phyloP scores from a whole-genome alignment of 1,140 invertebrate genomes.

The Lamellibrachia luymesi region DNA sequence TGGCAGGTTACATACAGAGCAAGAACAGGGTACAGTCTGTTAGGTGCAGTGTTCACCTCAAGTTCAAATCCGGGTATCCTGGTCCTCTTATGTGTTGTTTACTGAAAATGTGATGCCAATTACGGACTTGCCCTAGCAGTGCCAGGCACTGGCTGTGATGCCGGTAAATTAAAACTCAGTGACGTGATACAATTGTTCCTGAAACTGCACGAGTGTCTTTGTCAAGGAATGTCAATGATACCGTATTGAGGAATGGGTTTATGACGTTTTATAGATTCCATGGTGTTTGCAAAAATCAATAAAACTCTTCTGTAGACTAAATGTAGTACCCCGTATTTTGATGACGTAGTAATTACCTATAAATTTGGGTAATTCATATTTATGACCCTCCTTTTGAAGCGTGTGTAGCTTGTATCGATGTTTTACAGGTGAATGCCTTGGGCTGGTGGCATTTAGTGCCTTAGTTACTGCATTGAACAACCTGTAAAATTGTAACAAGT shows the following conservation, averaged over 20 bases:
- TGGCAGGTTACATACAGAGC: background rate
- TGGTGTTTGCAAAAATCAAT: no score
- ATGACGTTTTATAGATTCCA: no score
- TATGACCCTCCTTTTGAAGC: no score
- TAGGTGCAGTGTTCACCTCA: background rate
- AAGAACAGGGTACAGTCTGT: background rate
- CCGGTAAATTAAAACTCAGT: background rate
- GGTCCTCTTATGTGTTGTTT: background rate
- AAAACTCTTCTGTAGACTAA: no score
- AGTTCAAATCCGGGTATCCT: background rate
- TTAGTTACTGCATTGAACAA: background rate
- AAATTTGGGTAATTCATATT: no score
- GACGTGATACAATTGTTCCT: background rate
- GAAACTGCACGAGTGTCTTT: background rate
- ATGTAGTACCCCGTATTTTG: no score
- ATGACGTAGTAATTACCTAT: no score
- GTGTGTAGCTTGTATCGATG: background rate
- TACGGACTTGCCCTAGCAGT: background rate
- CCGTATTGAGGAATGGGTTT: no score
- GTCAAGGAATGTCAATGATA: background rate
- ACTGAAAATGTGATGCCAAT: conserved; percentile 3
- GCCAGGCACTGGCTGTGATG: background rate
- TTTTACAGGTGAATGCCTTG: background rate
- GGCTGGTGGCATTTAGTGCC: background rate
- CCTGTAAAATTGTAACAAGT: background rate